Conservation (phyloP, 2,888 invertebrate species). For the Drosophila quinaria region DNA sequence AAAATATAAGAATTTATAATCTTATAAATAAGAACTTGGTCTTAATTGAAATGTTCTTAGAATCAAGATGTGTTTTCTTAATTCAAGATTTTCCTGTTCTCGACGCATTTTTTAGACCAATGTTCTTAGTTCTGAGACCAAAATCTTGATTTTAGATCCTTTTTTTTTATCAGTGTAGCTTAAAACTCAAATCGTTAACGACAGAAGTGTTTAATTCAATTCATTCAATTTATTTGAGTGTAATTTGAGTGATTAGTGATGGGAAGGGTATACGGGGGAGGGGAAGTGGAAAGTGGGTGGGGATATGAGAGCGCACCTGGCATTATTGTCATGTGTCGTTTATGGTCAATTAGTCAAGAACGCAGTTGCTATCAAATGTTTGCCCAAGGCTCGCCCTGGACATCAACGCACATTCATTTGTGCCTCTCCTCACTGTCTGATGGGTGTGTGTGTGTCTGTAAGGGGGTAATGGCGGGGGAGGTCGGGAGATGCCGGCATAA, state of each 20-base stretch:
- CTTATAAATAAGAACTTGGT: too few relatives aligned
- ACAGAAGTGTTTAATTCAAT: conserved; percentile 12
- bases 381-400: conserved; percentile 42
- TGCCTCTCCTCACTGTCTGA: not conserved
- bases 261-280: not conserved
- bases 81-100: too few relatives aligned
- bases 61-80: too few relatives aligned
- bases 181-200: not conserved
- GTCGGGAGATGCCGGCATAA: conserved; percentile 20
- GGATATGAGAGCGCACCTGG: conserved; percentile 34
- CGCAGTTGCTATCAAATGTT: conserved; percentile 43
- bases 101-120: too few relatives aligned
- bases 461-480: not conserved
- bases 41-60: too few relatives aligned
- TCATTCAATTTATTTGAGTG: conserved; percentile 2
- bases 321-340: conserved; percentile 58
- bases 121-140: too few relatives aligned
- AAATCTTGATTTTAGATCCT: too few relatives aligned
- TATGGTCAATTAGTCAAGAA: conserved; percentile 54
- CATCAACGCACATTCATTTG: conserved; percentile 24
- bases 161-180: too few relatives aligned
- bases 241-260: not conserved
- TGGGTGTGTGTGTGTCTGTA: conserved; percentile 3
- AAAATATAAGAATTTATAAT: too few relatives aligned
- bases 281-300: not conserved